These are phyloP conservation scores for Charadrius vociferus DNA, from an alignment of 2,113 vertebrate genomes.

Conservation along the genomic window DNA sequence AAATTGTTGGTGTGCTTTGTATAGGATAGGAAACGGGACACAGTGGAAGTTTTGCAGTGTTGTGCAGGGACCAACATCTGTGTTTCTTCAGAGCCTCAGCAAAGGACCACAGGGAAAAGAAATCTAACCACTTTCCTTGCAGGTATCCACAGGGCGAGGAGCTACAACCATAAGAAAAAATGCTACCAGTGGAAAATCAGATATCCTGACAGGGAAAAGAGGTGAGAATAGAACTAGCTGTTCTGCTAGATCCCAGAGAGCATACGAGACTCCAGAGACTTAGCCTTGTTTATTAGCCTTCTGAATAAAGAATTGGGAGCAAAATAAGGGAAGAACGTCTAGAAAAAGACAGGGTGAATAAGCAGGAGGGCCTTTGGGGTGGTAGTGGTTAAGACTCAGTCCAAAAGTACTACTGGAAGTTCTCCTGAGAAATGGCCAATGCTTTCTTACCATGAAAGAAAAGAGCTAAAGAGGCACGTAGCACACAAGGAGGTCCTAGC, in stretches of 20 bases:
- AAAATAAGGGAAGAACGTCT: not conserved
- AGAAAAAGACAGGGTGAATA: not conserved
- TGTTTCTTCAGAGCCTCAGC: not conserved
- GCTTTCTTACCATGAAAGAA: not conserved
- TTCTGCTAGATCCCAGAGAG: not conserved
- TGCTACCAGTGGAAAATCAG: not conserved
- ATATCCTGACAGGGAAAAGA: not conserved
- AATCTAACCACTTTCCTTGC: not conserved
- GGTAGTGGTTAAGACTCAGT: not conserved
- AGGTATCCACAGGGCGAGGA: not conserved
- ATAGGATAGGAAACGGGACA: not conserved
- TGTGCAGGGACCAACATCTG: not conserved
- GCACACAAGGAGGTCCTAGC: not conserved
- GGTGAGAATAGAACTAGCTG: not conserved
- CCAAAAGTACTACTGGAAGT: not conserved
- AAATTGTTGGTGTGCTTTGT: not conserved
- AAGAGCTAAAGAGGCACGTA: not conserved
- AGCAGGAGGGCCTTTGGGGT: not conserved
- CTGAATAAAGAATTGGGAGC: not conserved
- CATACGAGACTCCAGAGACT: not conserved
- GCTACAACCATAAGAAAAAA: not conserved
- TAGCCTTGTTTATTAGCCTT: not conserved
- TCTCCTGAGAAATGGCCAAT: not conserved
- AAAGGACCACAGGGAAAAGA: not conserved
- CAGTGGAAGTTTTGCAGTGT: not conserved